These are phyloP conservation scores for Xiphophorus hellerii DNA, from an alignment of 2,113 vertebrate genomes.

Conservation along the genomic window DNA sequence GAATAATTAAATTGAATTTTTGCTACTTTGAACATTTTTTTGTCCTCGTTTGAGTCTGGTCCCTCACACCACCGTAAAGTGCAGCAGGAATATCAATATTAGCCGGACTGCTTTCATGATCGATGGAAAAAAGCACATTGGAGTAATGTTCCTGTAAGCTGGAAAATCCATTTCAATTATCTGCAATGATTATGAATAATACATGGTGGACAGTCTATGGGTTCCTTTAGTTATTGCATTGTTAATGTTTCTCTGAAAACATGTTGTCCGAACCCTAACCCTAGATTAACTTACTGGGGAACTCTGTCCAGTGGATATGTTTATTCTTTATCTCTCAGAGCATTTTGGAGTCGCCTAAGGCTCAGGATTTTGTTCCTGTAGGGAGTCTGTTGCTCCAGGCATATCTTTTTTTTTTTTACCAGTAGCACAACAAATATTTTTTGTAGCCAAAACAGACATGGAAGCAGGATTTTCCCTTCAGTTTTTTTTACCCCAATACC, in stretches of 20 bases:
- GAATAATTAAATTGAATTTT: no score
- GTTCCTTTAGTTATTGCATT: constrained; percentile 2
- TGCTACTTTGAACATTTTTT: no score
- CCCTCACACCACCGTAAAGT: constrained; percentile 1
- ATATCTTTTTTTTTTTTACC: background rate
- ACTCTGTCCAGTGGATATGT: background rate
- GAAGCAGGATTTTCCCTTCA: background rate
- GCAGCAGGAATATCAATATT: constrained; percentile 26
- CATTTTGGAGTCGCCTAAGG: background rate
- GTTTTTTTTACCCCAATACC: background rate
- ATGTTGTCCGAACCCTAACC: background rate
- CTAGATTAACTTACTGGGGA: background rate
- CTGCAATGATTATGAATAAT: constrained; percentile 22
- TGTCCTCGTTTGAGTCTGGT: no score
- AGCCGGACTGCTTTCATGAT: constrained; percentile 33
- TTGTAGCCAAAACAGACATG: background rate
- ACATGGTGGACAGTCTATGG: constrained; percentile 3
- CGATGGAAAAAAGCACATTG: constrained; percentile 20
- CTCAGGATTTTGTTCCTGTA: background rate
- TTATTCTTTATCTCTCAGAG: background rate
- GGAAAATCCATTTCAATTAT: constrained; percentile 28
- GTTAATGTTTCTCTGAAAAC: background rate
- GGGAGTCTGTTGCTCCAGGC: background rate
- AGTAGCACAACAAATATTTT: background rate
- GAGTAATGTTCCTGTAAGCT: constrained; percentile 29